Percentiles rank a stretch among this genome's conserved stretches.
Conservation (phyloP, 2,888 invertebrate genomes). For the Pristionchus entomophagus region DNA sequence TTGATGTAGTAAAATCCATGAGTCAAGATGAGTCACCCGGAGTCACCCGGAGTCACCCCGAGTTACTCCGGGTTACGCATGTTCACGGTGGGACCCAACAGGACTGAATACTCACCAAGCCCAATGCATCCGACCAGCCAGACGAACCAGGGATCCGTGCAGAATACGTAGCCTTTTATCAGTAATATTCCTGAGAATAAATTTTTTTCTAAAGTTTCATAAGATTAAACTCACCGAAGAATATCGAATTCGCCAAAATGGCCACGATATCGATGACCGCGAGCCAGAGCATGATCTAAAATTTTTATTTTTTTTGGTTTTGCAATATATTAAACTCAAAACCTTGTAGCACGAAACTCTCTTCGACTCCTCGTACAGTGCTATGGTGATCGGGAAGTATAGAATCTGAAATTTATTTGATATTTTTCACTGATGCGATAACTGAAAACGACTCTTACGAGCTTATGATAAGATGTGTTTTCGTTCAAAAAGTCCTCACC, state of each 20-base stretch:
- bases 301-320: background rate
- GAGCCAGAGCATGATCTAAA: slow-evolving; percentile 39
- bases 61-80: too few species aligned
- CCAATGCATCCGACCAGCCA: slow-evolving; percentile 20
- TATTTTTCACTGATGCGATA: background rate
- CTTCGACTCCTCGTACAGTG: slow-evolving; percentile 33
- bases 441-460: background rate
- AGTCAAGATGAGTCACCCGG: too few species aligned
- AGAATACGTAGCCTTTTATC: slow-evolving; percentile 11
- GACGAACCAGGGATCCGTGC: slow-evolving; percentile 7
- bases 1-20: too few species aligned
- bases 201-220: background rate
- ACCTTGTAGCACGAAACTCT: slow-evolving; percentile 35
- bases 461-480: background rate
- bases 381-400: background rate
- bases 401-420: background rate
- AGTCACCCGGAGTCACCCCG: too few species aligned
- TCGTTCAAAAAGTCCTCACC: background rate
- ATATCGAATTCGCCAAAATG: background rate
- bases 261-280: slow-evolving; percentile 36
- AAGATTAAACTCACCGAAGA: background rate
- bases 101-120: background rate
- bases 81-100: background rate
- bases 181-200: background rate
- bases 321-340: too few species aligned